Evolutionary conservation across 2,797 vertebrate species (phyloP).

Genomic region (Glossophaga mutica): DNA sequence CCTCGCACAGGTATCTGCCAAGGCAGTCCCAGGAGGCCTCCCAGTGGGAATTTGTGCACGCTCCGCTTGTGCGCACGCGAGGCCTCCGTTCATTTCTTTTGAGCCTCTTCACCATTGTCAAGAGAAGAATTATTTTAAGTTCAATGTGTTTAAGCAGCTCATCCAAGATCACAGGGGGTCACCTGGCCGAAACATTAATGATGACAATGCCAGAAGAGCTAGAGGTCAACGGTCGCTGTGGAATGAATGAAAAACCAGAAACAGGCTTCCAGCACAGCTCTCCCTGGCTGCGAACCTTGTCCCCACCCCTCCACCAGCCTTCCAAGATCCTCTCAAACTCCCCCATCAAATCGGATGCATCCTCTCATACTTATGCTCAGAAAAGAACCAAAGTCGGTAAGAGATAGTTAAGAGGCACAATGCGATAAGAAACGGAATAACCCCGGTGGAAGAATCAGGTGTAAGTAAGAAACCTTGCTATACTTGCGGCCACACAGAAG

Average conservation of each 20-base stretch:
- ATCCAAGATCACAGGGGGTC: neutral
- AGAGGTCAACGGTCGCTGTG: neutral
- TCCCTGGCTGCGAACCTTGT: neutral
- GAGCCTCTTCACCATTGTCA: rapidly evolving
- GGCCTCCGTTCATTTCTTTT: neutral
- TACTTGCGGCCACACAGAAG: neutral
- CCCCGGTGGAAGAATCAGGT: neutral
- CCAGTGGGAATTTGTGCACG: rapidly evolving
- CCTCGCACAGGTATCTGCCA: rapidly evolving
- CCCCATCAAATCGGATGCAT: neutral
- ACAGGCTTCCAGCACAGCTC: neutral
- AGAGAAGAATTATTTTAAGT: neutral
- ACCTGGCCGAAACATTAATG: neutral
- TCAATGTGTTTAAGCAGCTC: neutral
- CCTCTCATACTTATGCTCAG: neutral
- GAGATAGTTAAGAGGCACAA: neutral
- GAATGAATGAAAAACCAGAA: neutral
- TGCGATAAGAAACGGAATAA: neutral
- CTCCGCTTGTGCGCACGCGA: rapidly evolving
- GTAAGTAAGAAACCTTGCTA: neutral
- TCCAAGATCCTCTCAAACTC: neutral
- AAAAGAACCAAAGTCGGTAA: neutral
- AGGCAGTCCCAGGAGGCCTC: neutral
- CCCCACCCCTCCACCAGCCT: neutral
- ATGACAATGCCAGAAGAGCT: neutral